Evolutionary conservation across 92 coral and sea anemone species (phyloP).

Genomic region (Epizoanthus scotinus): DNA sequence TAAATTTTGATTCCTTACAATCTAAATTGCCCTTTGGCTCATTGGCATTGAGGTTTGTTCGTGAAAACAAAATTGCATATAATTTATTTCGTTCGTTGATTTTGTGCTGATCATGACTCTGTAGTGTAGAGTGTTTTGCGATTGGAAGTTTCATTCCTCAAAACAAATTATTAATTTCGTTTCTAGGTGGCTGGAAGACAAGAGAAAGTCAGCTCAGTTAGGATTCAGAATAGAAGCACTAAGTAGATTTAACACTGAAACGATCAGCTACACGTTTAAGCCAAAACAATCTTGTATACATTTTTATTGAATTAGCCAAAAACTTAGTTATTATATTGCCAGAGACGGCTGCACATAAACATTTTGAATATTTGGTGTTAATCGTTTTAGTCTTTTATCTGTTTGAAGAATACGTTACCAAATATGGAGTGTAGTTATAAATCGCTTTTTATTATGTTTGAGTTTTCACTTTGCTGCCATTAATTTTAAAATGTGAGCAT

Average conservation of each 20-base stretch:
- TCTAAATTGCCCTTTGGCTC: not conserved
- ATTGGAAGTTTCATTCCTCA: not conserved
- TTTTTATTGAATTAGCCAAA: not conserved
- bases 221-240: not conserved
- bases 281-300: not conserved
- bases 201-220: not conserved
- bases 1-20: not conserved
- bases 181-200: not conserved
- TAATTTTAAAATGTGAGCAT: no score
- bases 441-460: no score
- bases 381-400: no score
- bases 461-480: no score
- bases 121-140: not conserved
- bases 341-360: no score
- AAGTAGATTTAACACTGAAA: conserved; percentile 8
- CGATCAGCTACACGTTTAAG: conserved; percentile 1
- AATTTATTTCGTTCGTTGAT: no score
- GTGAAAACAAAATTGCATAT: not conserved
- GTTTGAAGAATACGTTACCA: no score
- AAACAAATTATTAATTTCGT: not conserved
- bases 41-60: not conserved
- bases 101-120: not conserved
- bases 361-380: no score
- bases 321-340: not conserved
- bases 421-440: no score